These are phyloP conservation scores for Dasyurus viverrinus DNA, from an alignment of 2,113 vertebrate genomes.

Conservation along the genomic window DNA sequence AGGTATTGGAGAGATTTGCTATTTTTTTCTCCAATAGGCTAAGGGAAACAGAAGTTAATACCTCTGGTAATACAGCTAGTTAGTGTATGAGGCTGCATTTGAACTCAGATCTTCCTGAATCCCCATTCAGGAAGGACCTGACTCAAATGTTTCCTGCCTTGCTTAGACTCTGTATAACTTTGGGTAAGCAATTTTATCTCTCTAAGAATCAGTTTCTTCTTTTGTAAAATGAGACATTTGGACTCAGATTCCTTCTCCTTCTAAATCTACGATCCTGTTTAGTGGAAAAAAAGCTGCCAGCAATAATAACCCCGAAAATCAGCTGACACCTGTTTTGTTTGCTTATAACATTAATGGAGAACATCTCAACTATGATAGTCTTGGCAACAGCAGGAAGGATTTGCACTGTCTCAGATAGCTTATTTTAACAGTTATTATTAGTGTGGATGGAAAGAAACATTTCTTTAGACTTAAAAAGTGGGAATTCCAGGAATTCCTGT, in stretches of 20 bases:
- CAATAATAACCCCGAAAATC: slow-evolving; percentile 20
- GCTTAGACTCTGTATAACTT: not conserved
- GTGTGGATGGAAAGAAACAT: slow-evolving; percentile 44
- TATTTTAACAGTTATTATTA: slow-evolving; percentile 54
- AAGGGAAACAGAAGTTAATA: not conserved
- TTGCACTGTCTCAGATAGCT: slow-evolving; percentile 49
- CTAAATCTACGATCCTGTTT: not conserved
- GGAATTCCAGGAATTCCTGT: slow-evolving; percentile 29
- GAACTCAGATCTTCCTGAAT: not conserved
- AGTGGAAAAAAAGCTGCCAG: slow-evolving; percentile 5
- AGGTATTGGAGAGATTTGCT: not conserved
- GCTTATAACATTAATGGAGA: slow-evolving; percentile 38
- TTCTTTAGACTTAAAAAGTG: slow-evolving; percentile 48
- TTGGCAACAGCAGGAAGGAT: slow-evolving; percentile 22
- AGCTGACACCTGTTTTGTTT: slow-evolving; percentile 25
- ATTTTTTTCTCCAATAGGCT: not conserved
- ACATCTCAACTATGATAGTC: slow-evolving; percentile 4
- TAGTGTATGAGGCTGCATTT: not conserved
- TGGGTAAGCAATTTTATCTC: not conserved
- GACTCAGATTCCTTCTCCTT: not conserved
- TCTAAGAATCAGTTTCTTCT: not conserved
- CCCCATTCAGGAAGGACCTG: not conserved
- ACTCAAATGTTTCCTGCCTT: not conserved
- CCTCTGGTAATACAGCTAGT: not conserved
- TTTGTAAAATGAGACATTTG: not conserved